Percentiles rank a stretch among this genome's conserved stretches.
Conservation (phyloP, 1,140 invertebrate species). For the Zaprionus ornatus region DNA sequence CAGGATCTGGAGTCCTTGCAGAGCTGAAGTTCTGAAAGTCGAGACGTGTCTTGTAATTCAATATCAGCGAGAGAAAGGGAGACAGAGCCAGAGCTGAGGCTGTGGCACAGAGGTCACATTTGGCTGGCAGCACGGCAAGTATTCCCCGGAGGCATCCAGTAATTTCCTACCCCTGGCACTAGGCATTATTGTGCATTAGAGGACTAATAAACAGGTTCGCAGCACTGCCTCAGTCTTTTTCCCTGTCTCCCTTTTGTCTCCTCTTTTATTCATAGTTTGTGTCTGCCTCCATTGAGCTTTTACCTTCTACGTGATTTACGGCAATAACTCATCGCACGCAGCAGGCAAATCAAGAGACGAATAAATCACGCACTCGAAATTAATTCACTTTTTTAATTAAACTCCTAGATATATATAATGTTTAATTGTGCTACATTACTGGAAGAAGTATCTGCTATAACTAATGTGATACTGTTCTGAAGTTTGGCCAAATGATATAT, state of each 20-base stretch:
- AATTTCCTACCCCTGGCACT: slow-evolving; percentile 81
- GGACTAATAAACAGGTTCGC: slow-evolving; percentile 81
- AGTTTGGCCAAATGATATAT: neutral
- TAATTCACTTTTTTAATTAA: slow-evolving; percentile 78
- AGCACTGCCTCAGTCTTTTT: slow-evolving; percentile 25
- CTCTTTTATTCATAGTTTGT: slow-evolving; percentile 65
- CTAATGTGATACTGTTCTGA: neutral
- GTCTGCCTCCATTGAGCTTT: slow-evolving; percentile 58
- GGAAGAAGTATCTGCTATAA: slow-evolving; percentile 1
- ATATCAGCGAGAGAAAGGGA: slow-evolving; percentile 37
- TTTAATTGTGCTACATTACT: slow-evolving; percentile 5
- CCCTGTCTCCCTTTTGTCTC: neutral
- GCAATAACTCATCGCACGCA: slow-evolving; percentile 73
- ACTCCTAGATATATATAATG: slow-evolving; percentile 10
- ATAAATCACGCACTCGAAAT: slow-evolving; percentile 79
- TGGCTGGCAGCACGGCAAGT: slow-evolving; percentile 72
- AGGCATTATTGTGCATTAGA: slow-evolving; percentile 83
- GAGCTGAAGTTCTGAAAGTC: slow-evolving; percentile 50
- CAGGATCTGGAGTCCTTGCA: slow-evolving; percentile 13
- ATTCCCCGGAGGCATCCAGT: slow-evolving; percentile 70
- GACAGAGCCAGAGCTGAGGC: neutral
- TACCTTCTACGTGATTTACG: slow-evolving; percentile 78
- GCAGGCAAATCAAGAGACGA: slow-evolving; percentile 71
- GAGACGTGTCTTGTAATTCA: slow-evolving; percentile 78
- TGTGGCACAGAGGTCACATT: slow-evolving; percentile 74